Evolutionary conservation across 2,113 vertebrate genomes (phyloP), one percentile per base, ranked within the genome.

Genomic region (Dicentrarchus labrax): DNA sequence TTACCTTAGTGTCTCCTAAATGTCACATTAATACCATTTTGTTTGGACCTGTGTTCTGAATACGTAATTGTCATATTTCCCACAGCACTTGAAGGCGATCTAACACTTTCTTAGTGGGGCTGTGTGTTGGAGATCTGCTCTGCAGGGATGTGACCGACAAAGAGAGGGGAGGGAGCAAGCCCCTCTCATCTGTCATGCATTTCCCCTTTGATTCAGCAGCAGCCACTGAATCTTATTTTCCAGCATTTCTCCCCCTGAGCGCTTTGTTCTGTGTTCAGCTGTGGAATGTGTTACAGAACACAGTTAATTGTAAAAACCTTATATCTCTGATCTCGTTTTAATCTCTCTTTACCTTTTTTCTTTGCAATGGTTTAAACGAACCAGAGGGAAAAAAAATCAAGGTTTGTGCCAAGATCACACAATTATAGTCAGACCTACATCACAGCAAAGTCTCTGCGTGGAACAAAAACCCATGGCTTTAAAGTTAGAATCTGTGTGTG

Each of bases 181-280:
- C 77, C 91, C 87, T 77, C 88, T 95, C 95, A 94, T 95, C 95
- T 95, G 94, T 94, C 94, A 80, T 92, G 92, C 92, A 94, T 95
- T 95, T 94, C 88, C 91, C 85, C 85, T 92, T 94, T 93, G 92
- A 93, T 94, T 92, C 92, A 83, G 85, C 87, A 91, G 92, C 94
- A 91, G 92, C 90, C 90, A 91, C 88, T 89, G 91, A 91, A 89
- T 91, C 88, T 84, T 91, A 90, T 94, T 95, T 94, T 93, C 92
- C 93, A 93, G 80, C 80, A 76, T 87, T 89, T 86, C 85, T 92
- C 84, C 89, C 84, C 80, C 78, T 56, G 72, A 82, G 86, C 70
- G 68, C 87, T 91, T 93, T 89, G 92, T 93, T 92, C 90, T 92
- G 85, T 56, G 16, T 90, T 91, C 76, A 84, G 91, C 83, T 78